These are phyloP conservation scores for Melanotaenia maccullochi DNA, from an alignment of 2,797 vertebrate genomes.

Conservation along the genomic window DNA sequence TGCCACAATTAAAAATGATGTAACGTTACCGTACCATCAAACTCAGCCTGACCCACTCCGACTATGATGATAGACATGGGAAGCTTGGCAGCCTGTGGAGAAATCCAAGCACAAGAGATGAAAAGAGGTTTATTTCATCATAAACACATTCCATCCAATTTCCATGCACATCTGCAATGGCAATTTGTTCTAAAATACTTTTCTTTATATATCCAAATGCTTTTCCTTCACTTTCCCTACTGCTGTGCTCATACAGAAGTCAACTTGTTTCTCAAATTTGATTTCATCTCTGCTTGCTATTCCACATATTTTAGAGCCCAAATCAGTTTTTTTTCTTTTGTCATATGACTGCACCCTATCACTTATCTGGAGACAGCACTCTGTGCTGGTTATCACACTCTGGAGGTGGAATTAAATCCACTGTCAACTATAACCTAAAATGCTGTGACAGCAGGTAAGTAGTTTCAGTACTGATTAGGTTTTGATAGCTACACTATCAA, in stretches of 20 bases:
- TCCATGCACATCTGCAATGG: not conserved
- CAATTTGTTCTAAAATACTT: not conserved
- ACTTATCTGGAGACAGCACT: constrained; percentile 32
- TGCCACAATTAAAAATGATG: not conserved
- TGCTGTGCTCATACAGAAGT: not conserved
- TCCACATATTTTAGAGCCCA: constrained; percentile 24
- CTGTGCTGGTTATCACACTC: constrained; percentile 36
- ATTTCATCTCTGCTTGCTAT: constrained; percentile 19
- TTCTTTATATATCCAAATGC: not conserved
- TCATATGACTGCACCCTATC: not conserved
- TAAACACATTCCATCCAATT: not conserved
- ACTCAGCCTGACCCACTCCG: constrained; percentile 95
- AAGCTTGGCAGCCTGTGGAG: constrained; percentile 90
- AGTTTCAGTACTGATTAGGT: constrained; percentile 3
- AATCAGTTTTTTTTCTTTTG: constrained; percentile 33
- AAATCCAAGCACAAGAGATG: constrained; percentile 23
- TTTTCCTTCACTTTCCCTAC: not conserved
- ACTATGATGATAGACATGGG: constrained; percentile 98
- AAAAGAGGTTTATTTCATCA: not conserved
- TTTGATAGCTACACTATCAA: constrained; percentile 8
- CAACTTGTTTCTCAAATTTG: not conserved
- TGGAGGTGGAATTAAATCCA: constrained; percentile 26
- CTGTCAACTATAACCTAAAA: constrained; percentile 34
- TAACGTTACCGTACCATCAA: constrained; percentile 86
- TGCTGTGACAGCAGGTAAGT: constrained; percentile 11